Conservation (phyloP, 1,140 invertebrate species). For the Scaptomyza montana region DNA sequence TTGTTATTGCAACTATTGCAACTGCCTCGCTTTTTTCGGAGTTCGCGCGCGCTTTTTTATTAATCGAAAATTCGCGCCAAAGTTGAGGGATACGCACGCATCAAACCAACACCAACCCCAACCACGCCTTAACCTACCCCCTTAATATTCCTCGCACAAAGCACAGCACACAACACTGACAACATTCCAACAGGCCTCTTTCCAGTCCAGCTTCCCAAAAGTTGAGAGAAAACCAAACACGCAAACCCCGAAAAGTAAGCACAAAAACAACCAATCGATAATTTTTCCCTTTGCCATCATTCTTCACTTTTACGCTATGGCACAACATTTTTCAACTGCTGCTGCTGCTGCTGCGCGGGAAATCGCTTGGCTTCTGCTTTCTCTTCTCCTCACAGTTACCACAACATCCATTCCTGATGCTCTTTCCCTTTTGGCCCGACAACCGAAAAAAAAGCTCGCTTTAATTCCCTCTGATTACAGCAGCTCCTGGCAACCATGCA, state of each 20-base stretch:
- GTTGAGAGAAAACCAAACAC: too few species aligned
- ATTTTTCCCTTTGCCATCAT: conserved; percentile 42
- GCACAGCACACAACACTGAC: conserved; percentile 38
- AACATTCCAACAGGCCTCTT: conserved; percentile 57
- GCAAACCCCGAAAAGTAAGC: conserved; percentile 12
- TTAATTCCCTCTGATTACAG: conserved; percentile 1
- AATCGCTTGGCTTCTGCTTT: conserved; percentile 26
- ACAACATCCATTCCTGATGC: too few species aligned
- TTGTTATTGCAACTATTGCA: conserved; percentile 14
- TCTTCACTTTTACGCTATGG: conserved; percentile 40
- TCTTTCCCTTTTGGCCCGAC: neutral
- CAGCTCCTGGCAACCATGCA: conserved; percentile 7
- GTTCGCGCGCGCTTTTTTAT: conserved; percentile 58
- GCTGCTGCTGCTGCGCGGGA: conserved; percentile 47
- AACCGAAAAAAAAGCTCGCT: neutral
- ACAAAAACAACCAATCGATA: conserved; percentile 50
- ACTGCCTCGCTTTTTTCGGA: conserved; percentile 8
- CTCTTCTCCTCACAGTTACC: neutral
- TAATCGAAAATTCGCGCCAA: conserved; percentile 79
- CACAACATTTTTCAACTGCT: conserved; percentile 48
- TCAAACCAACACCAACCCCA: neutral
- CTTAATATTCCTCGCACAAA: neutral
- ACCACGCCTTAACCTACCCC: neutral
- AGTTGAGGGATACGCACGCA: conserved; percentile 38
- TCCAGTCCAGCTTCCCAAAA: conserved; percentile 24